phyloP scores from a whole-genome alignment of 2,797 vertebrate species.

The Pangasius djambal region DNA sequence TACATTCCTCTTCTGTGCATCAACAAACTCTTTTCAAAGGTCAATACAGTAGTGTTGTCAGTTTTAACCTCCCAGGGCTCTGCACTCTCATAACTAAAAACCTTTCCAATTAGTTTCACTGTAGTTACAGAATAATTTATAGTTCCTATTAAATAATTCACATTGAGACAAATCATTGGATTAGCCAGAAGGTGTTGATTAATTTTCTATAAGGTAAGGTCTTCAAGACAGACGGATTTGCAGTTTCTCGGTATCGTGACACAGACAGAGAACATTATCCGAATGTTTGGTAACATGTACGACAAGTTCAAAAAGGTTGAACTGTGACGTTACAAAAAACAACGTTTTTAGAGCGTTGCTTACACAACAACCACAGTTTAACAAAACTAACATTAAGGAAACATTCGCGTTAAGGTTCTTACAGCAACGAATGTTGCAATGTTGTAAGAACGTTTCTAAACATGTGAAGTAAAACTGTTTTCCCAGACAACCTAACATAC shows the following conservation, averaged over 20 bases:
- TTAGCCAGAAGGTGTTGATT: neutral
- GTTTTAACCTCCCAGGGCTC: neutral
- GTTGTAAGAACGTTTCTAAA: too few species aligned
- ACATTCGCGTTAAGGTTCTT: neutral
- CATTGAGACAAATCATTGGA: neutral
- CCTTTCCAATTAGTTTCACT: neutral
- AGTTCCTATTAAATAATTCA: neutral
- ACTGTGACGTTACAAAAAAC: neutral
- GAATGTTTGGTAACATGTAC: neutral
- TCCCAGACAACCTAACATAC: neutral
- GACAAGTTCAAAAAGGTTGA: neutral
- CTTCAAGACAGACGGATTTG: neutral
- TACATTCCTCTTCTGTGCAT: neutral
- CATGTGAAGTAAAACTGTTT: neutral
- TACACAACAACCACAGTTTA: neutral
- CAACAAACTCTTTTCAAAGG: slow-evolving; percentile 16
- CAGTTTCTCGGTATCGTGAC: neutral
- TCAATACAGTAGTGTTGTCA: neutral
- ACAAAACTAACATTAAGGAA: neutral
- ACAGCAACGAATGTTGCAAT: too few species aligned
- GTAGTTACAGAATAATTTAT: neutral
- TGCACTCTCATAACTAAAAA: neutral
- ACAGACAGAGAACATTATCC: neutral
- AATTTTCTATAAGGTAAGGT: neutral
- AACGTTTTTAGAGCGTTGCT: neutral